A percentile compares a stretch with the other conserved stretches of the same genome.
Evolutionary conservation across 2,888 invertebrate species (phyloP).

Genomic region (Euclidia mi): DNA sequence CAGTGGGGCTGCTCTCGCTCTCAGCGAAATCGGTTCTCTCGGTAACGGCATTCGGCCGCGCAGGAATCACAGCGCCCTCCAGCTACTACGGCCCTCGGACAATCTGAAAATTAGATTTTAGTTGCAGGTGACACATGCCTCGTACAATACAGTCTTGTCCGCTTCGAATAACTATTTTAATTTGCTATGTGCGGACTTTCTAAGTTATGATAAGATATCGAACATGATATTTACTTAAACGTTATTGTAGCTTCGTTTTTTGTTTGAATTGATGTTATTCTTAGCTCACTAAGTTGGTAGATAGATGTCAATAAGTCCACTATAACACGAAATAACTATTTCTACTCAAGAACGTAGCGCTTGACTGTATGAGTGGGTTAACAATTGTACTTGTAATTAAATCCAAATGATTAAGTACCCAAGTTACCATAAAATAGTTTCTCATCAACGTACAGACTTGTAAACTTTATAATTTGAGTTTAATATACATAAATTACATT

Average conservation of each 20-base stretch:
- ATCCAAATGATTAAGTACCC: no score
- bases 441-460: no score
- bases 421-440: no score
- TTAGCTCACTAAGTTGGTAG: no score
- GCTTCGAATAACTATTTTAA: slow-evolving; percentile 52
- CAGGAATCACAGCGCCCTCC: slow-evolving; percentile 57
- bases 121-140: slow-evolving; percentile 75
- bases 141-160: slow-evolving; percentile 52
- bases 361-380: no score
- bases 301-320: no score
- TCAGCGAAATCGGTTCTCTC: slow-evolving; percentile 40
- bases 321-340: no score
- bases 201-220: background rate
- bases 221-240: background rate
- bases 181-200: slow-evolving; percentile 8
- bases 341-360: no score
- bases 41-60: slow-evolving; percentile 37
- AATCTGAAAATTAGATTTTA: slow-evolving; percentile 83
- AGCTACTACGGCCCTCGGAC: slow-evolving; percentile 73
- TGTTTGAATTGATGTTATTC: no score
- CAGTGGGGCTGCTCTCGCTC: slow-evolving; percentile 25
- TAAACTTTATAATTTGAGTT: background rate
- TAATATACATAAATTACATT: background rate
- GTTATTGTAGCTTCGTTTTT: no score
- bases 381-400: no score